Percentiles rank a stretch among this genome's conserved stretches.
Conservation (phyloP, 2,888 invertebrate genomes). For the Stenoptilia bipunctidactyla region DNA sequence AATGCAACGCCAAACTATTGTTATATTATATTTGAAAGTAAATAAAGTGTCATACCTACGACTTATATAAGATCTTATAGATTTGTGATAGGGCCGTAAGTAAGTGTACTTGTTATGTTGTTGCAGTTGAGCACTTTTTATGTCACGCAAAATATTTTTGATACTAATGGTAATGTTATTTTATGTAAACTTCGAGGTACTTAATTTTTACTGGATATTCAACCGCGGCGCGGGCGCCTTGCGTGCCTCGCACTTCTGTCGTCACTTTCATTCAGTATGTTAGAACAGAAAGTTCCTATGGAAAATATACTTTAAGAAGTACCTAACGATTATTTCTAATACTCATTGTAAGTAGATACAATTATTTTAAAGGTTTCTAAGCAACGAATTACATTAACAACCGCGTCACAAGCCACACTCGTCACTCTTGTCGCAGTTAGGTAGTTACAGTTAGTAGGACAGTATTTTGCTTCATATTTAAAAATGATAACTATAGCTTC, state of each 20-base stretch:
- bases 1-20: not conserved
- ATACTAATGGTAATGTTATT: no score
- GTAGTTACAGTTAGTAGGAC: no score
- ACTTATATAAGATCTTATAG: no score
- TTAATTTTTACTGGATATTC: conserved; percentile 16
- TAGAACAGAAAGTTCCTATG: conserved; percentile 64
- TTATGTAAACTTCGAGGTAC: conserved; percentile 13
- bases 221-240: conserved; percentile 2
- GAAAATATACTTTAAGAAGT: conserved; percentile 45
- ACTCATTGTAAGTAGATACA: conserved; percentile 42
- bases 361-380: conserved; percentile 59
- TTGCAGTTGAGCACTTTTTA: conserved; percentile 10
- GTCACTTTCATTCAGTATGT: conserved; percentile 25
- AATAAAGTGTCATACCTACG: no score
- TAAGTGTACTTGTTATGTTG: conserved; percentile 15
- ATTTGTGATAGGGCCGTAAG: conserved; percentile 8
- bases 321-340: conserved; percentile 43
- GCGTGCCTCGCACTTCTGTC: conserved; percentile 18
- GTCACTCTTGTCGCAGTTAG: no score
- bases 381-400: conserved; percentile 56
- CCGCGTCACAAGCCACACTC: not conserved
- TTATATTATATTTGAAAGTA: not conserved
- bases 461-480: no score
- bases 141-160: conserved; percentile 1
- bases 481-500: no score